Base-by-base conservation (phyloP, 2,797 vertebrate species). In the Chloroceryle inda region DNA sequence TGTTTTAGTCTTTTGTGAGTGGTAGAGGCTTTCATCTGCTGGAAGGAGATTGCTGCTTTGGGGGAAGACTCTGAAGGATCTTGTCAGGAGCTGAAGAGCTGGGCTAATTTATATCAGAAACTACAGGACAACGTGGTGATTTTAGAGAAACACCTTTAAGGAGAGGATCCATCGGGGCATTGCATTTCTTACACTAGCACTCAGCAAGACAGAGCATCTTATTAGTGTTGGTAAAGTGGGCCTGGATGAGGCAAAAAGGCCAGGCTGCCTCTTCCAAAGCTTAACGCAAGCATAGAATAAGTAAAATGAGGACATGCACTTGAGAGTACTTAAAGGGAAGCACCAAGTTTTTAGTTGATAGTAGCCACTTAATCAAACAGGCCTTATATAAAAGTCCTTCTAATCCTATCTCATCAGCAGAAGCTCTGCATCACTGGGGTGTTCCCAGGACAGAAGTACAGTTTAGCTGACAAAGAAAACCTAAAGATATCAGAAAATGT, bases 331-430 rank as follows among this genome's bases (percentile, higher is more conserved):
- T 97, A 93, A 93, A 47, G 59, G 85, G 59, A 95, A 96, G 90
- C 92, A 91, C 86, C 83, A 92, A 93, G 84, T 90, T 96, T 96
- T 90, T 13, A 66, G 74, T 72, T 91, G 85, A 56, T 89, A 90
- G 94, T 80, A 95, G 81, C 83, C 90, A 96, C 80, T 95, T 95
- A 96, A 96, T 94, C 93, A 95, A 96, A 92, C 63, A 95, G 16
- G 59, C 85, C 85, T 93, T 92, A 31, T 61, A 77, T 76, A 95
- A 93, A 93, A 95, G 59, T 72, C 91, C 74, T 92, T 79, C 84
- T 95, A 92, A 90, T 77, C 80, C 88, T 84, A 67, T 77, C 91
- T 92, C 91, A 82, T 88, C 92, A 94, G 88, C 69, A 52, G 80
- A 69, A 95, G 59, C 55, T 31, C 1, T 82, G 59, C 80, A 77